These are phyloP conservation scores for Salvelinus alpinus DNA, from an alignment of 2,113 vertebrate genomes.

Conservation along the genomic window DNA sequence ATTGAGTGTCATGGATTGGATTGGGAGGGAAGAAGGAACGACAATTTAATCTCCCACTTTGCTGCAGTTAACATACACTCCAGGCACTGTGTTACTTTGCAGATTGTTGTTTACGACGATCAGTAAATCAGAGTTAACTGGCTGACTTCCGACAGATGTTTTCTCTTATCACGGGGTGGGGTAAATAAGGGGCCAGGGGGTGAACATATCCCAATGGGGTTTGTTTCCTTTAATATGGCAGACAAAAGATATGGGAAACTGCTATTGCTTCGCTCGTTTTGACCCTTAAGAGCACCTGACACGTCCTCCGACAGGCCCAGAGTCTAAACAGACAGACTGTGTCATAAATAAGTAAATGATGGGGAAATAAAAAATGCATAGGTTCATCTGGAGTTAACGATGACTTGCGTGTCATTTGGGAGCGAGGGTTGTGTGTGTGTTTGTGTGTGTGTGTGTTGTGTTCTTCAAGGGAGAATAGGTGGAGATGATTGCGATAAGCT, in stretches of 20 bases:
- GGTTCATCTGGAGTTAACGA: constrained; percentile 30
- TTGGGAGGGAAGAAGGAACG: too few relatives aligned
- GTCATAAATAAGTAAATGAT: constrained; percentile 33
- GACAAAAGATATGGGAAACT: constrained; percentile 2
- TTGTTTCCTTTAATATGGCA: not conserved
- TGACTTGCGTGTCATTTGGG: not conserved
- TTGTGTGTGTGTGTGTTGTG: not conserved
- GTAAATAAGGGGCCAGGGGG: constrained; percentile 10
- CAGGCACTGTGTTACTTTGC: not conserved
- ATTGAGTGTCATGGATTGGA: too few relatives aligned
- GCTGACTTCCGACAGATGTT: constrained; percentile 15
- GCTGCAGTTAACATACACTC: too few relatives aligned
- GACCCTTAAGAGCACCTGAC: constrained; percentile 6
- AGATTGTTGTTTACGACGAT: constrained; percentile 11
- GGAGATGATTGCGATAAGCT: not conserved
- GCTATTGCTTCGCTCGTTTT: not conserved
- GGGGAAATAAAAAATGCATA: constrained; percentile 31
- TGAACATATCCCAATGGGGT: not conserved
- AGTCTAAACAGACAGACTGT: constrained; percentile 23
- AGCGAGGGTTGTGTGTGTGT: not conserved
- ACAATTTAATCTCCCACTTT: too few relatives aligned
- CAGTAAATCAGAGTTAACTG: constrained; percentile 20
- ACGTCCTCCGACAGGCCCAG: not conserved
- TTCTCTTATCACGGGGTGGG: constrained; percentile 7
- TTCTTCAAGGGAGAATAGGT: not conserved